These are phyloP conservation scores for Podotricha telesiphe DNA, from an alignment of 2,888 invertebrate species.

Conservation along the genomic window DNA sequence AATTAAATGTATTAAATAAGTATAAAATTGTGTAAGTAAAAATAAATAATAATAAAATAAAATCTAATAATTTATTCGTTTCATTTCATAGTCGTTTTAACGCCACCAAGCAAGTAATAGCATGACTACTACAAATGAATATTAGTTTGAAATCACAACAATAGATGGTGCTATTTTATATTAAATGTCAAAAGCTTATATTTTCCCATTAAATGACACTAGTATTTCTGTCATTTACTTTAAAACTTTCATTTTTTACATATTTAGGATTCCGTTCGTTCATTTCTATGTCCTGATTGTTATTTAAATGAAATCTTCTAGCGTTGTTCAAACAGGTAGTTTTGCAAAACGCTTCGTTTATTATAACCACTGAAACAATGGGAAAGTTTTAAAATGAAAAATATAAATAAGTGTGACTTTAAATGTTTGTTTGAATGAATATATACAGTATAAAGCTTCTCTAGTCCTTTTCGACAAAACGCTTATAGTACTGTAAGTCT, in stretches of 20 bases:
- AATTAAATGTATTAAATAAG: conserved; percentile 48
- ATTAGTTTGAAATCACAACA: too few species aligned
- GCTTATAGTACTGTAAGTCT: too few species aligned
- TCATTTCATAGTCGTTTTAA: conserved; percentile 15
- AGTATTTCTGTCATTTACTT: conserved; percentile 1
- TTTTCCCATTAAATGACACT: conserved; percentile 37
- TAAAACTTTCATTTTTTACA: conserved; percentile 33
- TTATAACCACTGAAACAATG: conserved; percentile 59
- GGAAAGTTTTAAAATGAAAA: background rate
- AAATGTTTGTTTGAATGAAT: too few species aligned
- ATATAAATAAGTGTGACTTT: too few species aligned
- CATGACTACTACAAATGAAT: too few species aligned
- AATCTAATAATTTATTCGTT: conserved; percentile 38
- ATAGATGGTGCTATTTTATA: too few species aligned
- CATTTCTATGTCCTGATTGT: conserved; percentile 55
- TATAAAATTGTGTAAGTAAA: conserved; percentile 34
- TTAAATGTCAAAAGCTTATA: background rate
- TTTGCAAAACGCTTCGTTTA: conserved; percentile 72
- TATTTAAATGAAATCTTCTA: conserved; percentile 46
- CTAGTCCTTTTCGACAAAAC: too few species aligned
- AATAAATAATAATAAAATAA: conserved; percentile 49
- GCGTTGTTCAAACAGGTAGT: conserved; percentile 58
- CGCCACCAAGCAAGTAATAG: conserved; percentile 51
- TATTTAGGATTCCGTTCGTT: conserved; percentile 55
- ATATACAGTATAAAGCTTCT: too few species aligned